Conservation (phyloP, 2,113 vertebrate genomes). For the Halichoeres trimaculatus region DNA sequence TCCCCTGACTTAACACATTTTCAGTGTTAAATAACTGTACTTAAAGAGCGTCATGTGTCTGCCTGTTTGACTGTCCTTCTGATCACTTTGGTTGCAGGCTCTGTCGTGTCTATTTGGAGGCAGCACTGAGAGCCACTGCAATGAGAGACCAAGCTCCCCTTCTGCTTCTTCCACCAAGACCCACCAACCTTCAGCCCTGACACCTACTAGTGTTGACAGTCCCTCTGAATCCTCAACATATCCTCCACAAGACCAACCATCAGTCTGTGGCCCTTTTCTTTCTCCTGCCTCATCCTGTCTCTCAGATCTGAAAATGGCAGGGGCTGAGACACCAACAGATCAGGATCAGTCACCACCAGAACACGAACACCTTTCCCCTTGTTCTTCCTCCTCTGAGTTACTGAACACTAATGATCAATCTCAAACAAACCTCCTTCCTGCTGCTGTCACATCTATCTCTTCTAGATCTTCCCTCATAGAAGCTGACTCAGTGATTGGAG, state of each 20-base stretch:
- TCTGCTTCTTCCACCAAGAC: background rate
- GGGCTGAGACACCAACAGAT: background rate
- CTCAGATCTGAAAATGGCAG: background rate
- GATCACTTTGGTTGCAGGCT: slow-evolving; percentile 56
- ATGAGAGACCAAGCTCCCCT: slow-evolving; percentile 15
- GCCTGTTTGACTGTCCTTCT: background rate
- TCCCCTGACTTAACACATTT: too few relatives aligned
- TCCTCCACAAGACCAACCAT: background rate
- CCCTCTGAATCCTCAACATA: background rate
- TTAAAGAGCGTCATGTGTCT: too few relatives aligned
- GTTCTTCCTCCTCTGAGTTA: background rate
- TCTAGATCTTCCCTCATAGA: background rate
- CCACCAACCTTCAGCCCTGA: background rate
- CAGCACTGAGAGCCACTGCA: slow-evolving; percentile 51
- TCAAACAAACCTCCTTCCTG: background rate
- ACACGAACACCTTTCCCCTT: background rate
- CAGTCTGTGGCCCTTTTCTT: fast-evolving
- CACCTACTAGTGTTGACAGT: slow-evolving; percentile 5
- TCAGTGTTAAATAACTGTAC: too few relatives aligned
- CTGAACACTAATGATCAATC: background rate
- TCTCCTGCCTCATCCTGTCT: background rate
- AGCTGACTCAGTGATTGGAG: background rate
- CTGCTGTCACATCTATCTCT: too few relatives aligned
- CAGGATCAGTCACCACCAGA: background rate
- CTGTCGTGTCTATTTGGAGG: slow-evolving; percentile 53